These are phyloP conservation scores for Nesogale talazaci DNA, from an alignment of 2,113 vertebrate genomes.

Conservation along the genomic window DNA sequence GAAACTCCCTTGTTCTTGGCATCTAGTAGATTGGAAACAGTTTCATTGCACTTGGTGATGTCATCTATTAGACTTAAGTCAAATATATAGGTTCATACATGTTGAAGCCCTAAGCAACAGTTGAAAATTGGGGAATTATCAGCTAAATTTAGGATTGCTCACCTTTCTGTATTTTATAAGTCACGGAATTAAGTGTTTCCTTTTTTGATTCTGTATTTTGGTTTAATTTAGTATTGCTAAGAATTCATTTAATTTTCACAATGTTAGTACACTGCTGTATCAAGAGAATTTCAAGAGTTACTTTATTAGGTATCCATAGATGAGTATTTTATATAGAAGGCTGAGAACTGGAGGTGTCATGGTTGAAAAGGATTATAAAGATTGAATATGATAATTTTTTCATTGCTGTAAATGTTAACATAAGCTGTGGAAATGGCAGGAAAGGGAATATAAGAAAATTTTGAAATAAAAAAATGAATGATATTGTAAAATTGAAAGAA, in stretches of 20 bases:
- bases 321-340: too few species aligned
- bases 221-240: constrained; percentile 1
- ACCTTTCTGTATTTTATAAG: neutral
- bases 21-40: neutral
- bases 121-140: neutral
- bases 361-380: too few species aligned
- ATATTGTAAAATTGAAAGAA: too few species aligned
- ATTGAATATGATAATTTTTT: too few species aligned
- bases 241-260: constrained; percentile 5
- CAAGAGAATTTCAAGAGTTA: too few species aligned
- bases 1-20: neutral
- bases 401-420: too few species aligned
- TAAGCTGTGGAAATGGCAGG: too few species aligned
- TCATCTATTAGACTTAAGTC: neutral
- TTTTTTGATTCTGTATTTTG: neutral
- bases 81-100: neutral
- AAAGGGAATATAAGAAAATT: too few species aligned
- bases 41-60: neutral
- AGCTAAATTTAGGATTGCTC: neutral
- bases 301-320: too few species aligned
- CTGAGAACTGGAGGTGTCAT: too few species aligned
- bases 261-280: too few species aligned
- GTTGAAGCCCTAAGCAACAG: neutral
- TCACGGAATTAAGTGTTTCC: neutral
- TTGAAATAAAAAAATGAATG: too few species aligned